Percentiles rank a stretch among this genome's conserved stretches.
Conservation (phyloP, 2,797 vertebrate genomes). For the Lagocephalus sceleratus region DNA sequence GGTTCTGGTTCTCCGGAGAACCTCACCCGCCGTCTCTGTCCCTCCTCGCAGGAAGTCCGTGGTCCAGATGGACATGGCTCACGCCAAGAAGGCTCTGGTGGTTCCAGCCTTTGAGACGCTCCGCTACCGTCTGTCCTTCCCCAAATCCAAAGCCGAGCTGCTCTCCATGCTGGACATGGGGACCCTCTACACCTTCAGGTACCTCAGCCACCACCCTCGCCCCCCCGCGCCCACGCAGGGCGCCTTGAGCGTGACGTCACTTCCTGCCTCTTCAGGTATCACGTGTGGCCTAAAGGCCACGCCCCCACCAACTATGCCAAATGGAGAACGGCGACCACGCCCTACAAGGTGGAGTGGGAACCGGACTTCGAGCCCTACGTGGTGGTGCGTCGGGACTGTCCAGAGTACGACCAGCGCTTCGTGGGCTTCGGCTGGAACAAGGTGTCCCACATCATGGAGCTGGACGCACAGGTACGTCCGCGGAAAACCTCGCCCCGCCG, state of each 20-base stretch:
- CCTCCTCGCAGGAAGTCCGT: constrained; percentile 79
- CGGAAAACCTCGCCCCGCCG: neutral
- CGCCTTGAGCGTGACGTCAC: no score
- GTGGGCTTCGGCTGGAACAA: constrained; percentile 99
- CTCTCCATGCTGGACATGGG: constrained; percentile 94
- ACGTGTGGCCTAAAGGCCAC: constrained; percentile 92
- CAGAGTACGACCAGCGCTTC: constrained; percentile 91
- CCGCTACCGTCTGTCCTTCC: constrained; percentile 89
- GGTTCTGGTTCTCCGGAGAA: neutral
- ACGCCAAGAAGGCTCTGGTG: constrained; percentile 87
- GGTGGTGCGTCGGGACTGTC: constrained; percentile 89
- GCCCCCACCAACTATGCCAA: constrained; percentile 90
- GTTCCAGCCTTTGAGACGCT: constrained; percentile 94
- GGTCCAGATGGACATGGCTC: constrained; percentile 83
- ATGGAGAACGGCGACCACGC: constrained; percentile 89
- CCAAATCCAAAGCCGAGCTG: constrained; percentile 93
- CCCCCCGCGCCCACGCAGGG: no score
- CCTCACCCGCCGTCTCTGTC: neutral
- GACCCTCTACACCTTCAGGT: constrained; percentile 95
- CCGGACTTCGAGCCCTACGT: constrained; percentile 93
- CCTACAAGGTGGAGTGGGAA: constrained; percentile 90
- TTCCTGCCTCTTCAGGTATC: constrained; percentile 76
- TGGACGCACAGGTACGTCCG: constrained; percentile 87
- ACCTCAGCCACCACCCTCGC: constrained; percentile 2
- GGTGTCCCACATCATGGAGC: constrained; percentile 92